These are phyloP conservation scores for Salvator merianae DNA, from an alignment of 2,113 vertebrate species.

Conservation along the genomic window DNA sequence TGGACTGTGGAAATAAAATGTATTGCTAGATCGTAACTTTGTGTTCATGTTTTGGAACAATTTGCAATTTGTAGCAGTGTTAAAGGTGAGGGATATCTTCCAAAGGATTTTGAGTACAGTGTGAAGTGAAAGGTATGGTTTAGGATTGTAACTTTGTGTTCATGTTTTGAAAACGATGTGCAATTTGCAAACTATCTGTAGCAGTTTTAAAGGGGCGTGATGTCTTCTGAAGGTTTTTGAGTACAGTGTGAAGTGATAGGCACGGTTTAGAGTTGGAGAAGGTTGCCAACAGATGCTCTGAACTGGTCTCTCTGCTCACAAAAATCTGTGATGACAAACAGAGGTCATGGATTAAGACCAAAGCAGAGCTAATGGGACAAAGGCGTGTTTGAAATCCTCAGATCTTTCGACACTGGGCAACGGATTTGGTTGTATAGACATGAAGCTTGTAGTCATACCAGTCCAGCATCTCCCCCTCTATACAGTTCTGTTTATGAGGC, in stretches of 20 bases:
- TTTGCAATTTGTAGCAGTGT: slow-evolving; percentile 23
- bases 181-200: not conserved
- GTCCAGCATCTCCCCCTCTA: no score
- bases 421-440: no score
- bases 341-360: no score
- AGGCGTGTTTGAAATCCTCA: no score
- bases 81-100: slow-evolving; percentile 15
- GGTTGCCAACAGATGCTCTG: not conserved
- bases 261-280: not conserved
- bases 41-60: slow-evolving; percentile 24
- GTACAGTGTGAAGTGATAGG: not conserved
- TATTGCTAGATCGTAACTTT: not conserved
- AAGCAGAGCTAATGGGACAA: no score
- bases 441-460: no score
- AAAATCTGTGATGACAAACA: not conserved
- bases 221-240: slow-evolving; percentile 27
- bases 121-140: not conserved
- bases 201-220: slow-evolving; percentile 17
- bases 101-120: slow-evolving; percentile 6
- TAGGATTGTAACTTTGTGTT: not conserved
- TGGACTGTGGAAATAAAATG: not conserved
- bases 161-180: slow-evolving; percentile 27
- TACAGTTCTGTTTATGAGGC: no score
- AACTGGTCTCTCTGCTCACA: not conserved
- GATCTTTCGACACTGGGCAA: no score